Evolutionary conservation across 2,797 vertebrate species (phyloP).

Genomic region (Scolopax bukidnonensis): DNA sequence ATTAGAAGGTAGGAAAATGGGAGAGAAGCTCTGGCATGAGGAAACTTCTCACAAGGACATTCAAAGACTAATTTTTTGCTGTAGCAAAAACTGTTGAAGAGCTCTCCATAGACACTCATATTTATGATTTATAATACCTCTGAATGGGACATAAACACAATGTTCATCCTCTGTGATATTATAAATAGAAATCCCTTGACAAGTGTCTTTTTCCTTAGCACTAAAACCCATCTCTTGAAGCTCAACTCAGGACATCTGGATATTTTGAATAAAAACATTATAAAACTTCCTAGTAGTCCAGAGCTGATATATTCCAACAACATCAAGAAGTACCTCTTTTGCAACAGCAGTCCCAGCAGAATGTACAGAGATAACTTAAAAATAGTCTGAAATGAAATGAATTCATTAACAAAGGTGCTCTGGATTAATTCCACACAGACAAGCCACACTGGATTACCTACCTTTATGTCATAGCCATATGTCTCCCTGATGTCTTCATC

Average conservation of each 20-base stretch:
- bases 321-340: neutral
- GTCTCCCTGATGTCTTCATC: conserved; percentile 97
- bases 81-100: neutral
- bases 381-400: neutral
- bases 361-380: fast-evolving
- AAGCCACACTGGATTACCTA: conserved; percentile 7
- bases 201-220: neutral
- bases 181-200: neutral
- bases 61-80: neutral
- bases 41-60: neutral
- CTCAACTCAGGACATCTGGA: neutral
- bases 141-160: neutral
- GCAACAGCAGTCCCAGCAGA: neutral
- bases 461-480: conserved; percentile 95
- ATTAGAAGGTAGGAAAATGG: neutral
- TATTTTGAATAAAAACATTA: neutral
- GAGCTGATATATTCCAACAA: neutral
- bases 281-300: neutral
- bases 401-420: neutral
- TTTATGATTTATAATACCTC: neutral
- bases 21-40: neutral
- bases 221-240: neutral
- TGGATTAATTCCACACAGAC: neutral
- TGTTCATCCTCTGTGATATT: neutral
- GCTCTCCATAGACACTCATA: neutral